These are phyloP conservation scores for Drosophila mauritiana DNA, from an alignment of 1,140 invertebrate species.

Conservation along the genomic window DNA sequence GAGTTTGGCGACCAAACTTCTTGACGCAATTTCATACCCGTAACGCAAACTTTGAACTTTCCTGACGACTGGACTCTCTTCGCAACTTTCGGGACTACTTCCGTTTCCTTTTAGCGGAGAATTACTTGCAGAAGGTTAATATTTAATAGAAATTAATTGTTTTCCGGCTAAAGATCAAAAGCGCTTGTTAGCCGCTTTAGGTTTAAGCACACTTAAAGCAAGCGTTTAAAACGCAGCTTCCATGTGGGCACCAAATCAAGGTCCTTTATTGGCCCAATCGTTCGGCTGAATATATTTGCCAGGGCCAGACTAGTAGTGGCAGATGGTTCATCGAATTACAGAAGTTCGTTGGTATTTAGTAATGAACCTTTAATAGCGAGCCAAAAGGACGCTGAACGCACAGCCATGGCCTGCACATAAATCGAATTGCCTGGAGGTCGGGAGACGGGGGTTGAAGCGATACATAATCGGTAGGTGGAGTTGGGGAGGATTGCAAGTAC, in stretches of 20 bases:
- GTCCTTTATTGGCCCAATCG: not conserved
- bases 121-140: not conserved
- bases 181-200: too few species aligned
- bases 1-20: conserved; percentile 28
- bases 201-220: too few species aligned
- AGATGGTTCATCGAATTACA: conserved; percentile 13
- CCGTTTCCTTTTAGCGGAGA: not conserved
- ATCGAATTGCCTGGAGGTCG: conserved; percentile 18
- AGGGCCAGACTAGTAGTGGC: not conserved
- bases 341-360: conserved; percentile 21
- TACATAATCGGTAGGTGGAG: conserved; percentile 1
- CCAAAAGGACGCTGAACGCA: conserved; percentile 34
- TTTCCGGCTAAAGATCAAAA: not conserved
- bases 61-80: not conserved
- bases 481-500: conserved; percentile 13
- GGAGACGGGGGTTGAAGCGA: conserved; percentile 16
- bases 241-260: not conserved
- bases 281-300: not conserved
- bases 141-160: conserved; percentile 34
- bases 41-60: conserved; percentile 28
- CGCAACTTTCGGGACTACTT: conserved; percentile 11
- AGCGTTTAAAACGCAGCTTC: not conserved
- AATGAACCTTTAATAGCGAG: conserved; percentile 68
- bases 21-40: conserved; percentile 24
- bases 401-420: conserved; percentile 33